Conservation (phyloP, 2,113 vertebrate species). For the Tetraodon nigroviridis region DNA sequence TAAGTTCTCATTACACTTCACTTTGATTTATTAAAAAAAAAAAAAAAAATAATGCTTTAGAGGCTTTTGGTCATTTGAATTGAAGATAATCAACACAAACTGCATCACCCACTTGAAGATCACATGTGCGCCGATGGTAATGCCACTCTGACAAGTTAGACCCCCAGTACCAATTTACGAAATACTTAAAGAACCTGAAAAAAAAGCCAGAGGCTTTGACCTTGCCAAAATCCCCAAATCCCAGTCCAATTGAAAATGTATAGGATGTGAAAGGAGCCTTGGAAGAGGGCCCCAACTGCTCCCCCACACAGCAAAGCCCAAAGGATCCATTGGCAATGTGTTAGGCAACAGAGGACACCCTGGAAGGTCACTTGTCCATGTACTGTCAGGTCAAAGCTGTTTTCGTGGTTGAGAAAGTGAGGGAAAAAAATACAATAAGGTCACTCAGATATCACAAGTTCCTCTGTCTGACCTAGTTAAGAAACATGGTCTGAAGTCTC, state of each 20-base stretch:
- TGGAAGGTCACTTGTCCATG: no score
- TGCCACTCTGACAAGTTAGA: no score
- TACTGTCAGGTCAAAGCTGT: no score
- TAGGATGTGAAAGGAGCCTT: background rate
- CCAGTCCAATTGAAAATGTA: background rate
- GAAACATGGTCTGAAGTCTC: conserved; percentile 35
- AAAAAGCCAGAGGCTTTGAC: background rate
- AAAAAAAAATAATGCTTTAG: no score
- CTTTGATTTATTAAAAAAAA: no score
- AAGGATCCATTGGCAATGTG: background rate
- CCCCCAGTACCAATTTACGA: background rate
- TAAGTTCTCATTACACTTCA: background rate
- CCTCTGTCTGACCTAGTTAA: conserved; percentile 43
- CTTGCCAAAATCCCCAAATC: background rate
- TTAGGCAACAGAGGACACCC: background rate
- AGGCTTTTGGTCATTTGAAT: no score
- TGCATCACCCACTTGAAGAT: no score
- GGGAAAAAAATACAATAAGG: conserved; percentile 13
- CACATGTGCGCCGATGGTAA: no score
- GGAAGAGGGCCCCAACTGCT: background rate
- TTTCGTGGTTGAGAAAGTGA: no score
- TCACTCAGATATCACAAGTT: conserved; percentile 34
- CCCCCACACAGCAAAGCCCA: background rate
- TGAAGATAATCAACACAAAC: no score
- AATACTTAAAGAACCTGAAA: background rate